Percentiles rank a stretch among this genome's conserved stretches.
Conservation (phyloP, 2,888 invertebrate genomes). For the Platypus cylindrus region DNA sequence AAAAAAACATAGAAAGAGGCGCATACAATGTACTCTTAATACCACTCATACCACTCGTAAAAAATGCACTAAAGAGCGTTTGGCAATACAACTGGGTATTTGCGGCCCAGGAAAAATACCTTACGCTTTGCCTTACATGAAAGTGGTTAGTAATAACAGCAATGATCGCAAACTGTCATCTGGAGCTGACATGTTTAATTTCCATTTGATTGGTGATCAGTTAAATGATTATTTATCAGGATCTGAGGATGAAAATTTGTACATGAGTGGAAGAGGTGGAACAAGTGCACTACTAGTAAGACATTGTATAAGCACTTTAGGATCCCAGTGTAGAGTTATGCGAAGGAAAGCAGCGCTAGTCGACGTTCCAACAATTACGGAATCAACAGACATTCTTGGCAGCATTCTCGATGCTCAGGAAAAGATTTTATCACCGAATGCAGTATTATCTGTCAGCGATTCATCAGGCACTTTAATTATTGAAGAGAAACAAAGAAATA, state of each 20-base stretch:
- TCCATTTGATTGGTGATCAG: constrained; percentile 53
- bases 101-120: constrained; percentile 28
- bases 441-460: constrained; percentile 41
- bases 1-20: constrained; percentile 8
- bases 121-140: constrained; percentile 27
- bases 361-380: constrained; percentile 28
- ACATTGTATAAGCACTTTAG: constrained; percentile 35
- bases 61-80: constrained; percentile 38
- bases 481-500: constrained; percentile 20
- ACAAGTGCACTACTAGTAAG: constrained; percentile 15
- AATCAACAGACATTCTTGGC: constrained; percentile 50
- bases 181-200: constrained; percentile 41
- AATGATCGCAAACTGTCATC: constrained; percentile 18
- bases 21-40: not conserved
- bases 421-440: constrained; percentile 52
- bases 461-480: constrained; percentile 51
- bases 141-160: constrained; percentile 5
- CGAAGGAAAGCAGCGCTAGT: constrained; percentile 36
- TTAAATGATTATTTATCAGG: constrained; percentile 58
- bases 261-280: constrained; percentile 14
- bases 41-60: constrained; percentile 7
- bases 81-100: constrained; percentile 41
- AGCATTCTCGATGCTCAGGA: constrained; percentile 60
- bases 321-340: constrained; percentile 23
- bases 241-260: constrained; percentile 18